A percentile compares a stretch with the other conserved stretches of the same genome.
These are phyloP conservation scores for Rhagoletis zephyria DNA, from an alignment of 1,140 invertebrate genomes.

Conservation along the genomic window DNA sequence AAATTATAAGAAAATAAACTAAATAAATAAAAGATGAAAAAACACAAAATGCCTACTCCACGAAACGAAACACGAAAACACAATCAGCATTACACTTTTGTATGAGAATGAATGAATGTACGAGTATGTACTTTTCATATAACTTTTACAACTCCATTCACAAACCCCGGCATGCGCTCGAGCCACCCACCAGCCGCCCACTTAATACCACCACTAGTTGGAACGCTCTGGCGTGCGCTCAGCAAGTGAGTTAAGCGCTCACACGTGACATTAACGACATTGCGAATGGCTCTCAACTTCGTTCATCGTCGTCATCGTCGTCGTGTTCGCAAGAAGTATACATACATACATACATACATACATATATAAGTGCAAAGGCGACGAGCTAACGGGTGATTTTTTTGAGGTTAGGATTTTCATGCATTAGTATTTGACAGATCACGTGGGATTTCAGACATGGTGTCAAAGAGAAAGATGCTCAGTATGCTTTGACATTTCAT, in stretches of 20 bases:
- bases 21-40: background rate
- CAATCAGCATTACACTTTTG: background rate
- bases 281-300: conserved; percentile 7
- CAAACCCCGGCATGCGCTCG: background rate
- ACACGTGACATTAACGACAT: background rate
- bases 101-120: background rate
- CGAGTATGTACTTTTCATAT: background rate
- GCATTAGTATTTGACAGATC: background rate
- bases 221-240: background rate
- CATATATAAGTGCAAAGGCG: too few species aligned
- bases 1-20: background rate
- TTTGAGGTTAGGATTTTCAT: too few species aligned
- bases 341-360: background rate
- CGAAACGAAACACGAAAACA: conserved; percentile 21
- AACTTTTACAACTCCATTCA: conserved; percentile 41
- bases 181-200: background rate
- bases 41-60: background rate
- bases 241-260: background rate
- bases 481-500: too few species aligned
- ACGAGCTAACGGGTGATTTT: too few species aligned
- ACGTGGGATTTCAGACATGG: too few species aligned
- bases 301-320: background rate
- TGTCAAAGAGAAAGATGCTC: too few species aligned
- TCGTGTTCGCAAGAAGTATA: background rate
- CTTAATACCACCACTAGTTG: background rate